A percentile compares a stretch with the other conserved stretches of the same genome.
phyloP scores from a whole-genome alignment of 2,113 vertebrate species.

The Anthoscopus minutus region DNA sequence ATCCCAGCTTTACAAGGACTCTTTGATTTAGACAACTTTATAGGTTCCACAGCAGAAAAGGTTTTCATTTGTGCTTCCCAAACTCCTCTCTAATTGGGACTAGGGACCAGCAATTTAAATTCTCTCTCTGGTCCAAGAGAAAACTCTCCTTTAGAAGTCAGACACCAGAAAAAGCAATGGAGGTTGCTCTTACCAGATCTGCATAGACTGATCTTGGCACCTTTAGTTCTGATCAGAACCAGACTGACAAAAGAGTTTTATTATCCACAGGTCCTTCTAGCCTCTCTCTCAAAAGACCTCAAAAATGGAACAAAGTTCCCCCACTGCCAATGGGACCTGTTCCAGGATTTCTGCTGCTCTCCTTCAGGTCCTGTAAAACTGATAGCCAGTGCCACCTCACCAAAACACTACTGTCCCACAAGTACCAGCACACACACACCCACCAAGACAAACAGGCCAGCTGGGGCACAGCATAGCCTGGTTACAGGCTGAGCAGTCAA shows the following conservation, averaged over 20 bases:
- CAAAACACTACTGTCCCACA: background rate
- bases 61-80: background rate
- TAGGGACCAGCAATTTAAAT: background rate
- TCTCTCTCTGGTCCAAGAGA: background rate
- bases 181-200: background rate
- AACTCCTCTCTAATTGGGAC: background rate
- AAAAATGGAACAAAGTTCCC: background rate
- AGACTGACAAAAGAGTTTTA: background rate
- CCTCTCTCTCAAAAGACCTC: background rate
- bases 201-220: background rate
- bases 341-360: background rate
- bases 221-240: background rate
- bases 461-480: background rate
- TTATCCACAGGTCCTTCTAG: background rate
- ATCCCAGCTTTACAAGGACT: background rate
- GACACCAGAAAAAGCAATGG: background rate
- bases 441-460: background rate
- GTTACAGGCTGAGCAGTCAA: background rate
- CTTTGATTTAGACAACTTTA: background rate
- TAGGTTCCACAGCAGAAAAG: background rate
- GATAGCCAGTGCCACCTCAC: background rate
- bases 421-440: background rate
- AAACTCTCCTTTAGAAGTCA: background rate
- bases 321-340: rapidly evolving
- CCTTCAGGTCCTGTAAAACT: background rate